These are phyloP conservation scores for Nettapus auritus DNA, from an alignment of 2,113 vertebrate species.

Conservation along the genomic window DNA sequence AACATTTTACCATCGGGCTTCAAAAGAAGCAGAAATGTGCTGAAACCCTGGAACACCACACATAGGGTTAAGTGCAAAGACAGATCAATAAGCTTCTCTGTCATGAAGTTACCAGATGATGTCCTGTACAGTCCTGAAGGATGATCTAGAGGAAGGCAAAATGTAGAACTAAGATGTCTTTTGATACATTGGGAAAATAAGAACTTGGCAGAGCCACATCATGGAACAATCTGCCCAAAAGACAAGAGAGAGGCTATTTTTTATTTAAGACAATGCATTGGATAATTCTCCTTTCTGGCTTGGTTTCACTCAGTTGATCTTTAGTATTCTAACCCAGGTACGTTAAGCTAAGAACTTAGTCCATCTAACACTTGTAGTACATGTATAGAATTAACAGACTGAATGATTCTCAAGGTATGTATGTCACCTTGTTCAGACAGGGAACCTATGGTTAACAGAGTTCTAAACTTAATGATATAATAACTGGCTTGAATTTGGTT, in stretches of 20 bases:
- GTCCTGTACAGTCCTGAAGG: neutral
- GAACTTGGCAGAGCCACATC: neutral
- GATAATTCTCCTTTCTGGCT: neutral
- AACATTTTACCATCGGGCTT: neutral
- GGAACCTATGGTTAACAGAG: neutral
- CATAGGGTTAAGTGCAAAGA: neutral
- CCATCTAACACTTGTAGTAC: neutral
- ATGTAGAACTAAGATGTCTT: neutral
- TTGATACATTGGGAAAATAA: neutral
- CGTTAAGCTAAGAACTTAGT: neutral
- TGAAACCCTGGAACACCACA: neutral
- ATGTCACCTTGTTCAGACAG: neutral
- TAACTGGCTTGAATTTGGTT: neutral
- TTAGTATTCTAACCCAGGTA: neutral
- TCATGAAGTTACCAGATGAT: neutral
- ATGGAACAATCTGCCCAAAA: neutral
- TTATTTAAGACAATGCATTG: neutral
- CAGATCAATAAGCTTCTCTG: neutral
- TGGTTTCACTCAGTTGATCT: neutral
- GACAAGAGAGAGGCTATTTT: neutral
- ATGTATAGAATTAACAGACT: neutral
- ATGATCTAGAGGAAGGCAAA: neutral
- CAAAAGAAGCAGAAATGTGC: neutral
- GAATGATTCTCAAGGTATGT: neutral
- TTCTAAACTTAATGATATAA: neutral